A percentile compares a stretch with the other conserved stretches of the same genome.
Evolutionary conservation across 2,888 invertebrate genomes (phyloP).

Genomic region (Drosophila sordidula): DNA sequence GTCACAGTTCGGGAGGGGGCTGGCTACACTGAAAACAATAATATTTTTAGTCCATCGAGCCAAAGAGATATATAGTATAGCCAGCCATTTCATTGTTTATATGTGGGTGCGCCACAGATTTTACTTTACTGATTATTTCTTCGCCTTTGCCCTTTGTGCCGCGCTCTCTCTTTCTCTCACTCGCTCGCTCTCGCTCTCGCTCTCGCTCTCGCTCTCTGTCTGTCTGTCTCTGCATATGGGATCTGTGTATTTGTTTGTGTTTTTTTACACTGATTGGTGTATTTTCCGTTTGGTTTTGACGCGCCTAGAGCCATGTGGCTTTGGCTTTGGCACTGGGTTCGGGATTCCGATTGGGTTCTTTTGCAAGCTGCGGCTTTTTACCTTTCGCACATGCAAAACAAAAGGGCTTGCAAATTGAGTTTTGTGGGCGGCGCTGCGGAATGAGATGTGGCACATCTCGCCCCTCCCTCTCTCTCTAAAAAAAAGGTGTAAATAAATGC

Average conservation of each 20-base stretch:
- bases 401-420: constrained; percentile 61
- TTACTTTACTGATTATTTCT: constrained; percentile 75
- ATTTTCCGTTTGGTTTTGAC: constrained; percentile 76
- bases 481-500: constrained; percentile 80
- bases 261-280: constrained; percentile 80
- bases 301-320: constrained; percentile 75
- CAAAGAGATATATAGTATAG: constrained; percentile 53
- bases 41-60: constrained; percentile 61
- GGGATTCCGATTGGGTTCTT: constrained; percentile 39
- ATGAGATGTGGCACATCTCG: constrained; percentile 5
- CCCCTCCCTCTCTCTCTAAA: neutral
- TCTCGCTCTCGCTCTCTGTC: neutral
- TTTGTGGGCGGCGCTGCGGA: constrained; percentile 42
- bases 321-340: constrained; percentile 45
- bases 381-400: constrained; percentile 76
- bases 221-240: constrained; percentile 22
- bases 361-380: constrained; percentile 60
- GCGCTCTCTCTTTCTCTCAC: neutral
- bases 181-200: neutral
- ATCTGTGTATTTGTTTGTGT: constrained; percentile 34
- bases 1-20: neutral
- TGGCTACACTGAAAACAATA: constrained; percentile 63
- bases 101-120: constrained; percentile 71
- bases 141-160: constrained; percentile 56
- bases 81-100: constrained; percentile 69